phyloP scores from a whole-genome alignment of 1,140 invertebrate genomes.

The Micrasema longulum region DNA sequence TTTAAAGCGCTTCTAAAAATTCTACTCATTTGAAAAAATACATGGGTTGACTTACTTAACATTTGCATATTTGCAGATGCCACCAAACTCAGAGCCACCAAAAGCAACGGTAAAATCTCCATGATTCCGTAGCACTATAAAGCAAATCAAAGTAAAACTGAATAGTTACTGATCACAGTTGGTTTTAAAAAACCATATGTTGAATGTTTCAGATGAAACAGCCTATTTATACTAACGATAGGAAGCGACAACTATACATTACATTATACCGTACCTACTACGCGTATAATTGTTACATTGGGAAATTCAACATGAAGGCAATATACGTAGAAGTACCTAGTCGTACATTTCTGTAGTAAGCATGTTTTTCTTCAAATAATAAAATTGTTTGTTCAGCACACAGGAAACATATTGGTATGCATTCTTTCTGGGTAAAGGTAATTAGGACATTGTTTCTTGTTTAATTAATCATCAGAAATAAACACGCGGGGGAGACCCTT shows the following conservation, averaged over 20 bases:
- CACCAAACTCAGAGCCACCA: neutral
- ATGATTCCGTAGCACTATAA: neutral
- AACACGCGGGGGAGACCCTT: too few species aligned
- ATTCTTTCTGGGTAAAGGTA: constrained; percentile 9
- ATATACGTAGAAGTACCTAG: neutral
- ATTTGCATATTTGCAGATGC: neutral
- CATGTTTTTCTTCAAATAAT: constrained; percentile 8
- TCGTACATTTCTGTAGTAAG: neutral
- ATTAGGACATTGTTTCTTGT: neutral
- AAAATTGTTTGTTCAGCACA: constrained; percentile 6
- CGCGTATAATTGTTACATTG: neutral
- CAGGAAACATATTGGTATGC: constrained; percentile 1
- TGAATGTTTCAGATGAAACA: too few species aligned
- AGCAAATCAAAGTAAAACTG: too few species aligned
- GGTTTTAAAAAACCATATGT: too few species aligned
- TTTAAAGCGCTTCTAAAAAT: too few species aligned
- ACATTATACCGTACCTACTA: neutral
- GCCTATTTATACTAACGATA: too few species aligned
- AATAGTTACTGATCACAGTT: too few species aligned
- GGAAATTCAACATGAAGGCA: neutral
- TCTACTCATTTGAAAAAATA: too few species aligned
- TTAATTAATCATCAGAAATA: too few species aligned
- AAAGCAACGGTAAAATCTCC: neutral
- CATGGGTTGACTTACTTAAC: neutral
- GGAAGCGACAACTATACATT: too few species aligned